phyloP scores from a whole-genome alignment of 2,888 invertebrate genomes.

The Sicus ferrugineus region DNA sequence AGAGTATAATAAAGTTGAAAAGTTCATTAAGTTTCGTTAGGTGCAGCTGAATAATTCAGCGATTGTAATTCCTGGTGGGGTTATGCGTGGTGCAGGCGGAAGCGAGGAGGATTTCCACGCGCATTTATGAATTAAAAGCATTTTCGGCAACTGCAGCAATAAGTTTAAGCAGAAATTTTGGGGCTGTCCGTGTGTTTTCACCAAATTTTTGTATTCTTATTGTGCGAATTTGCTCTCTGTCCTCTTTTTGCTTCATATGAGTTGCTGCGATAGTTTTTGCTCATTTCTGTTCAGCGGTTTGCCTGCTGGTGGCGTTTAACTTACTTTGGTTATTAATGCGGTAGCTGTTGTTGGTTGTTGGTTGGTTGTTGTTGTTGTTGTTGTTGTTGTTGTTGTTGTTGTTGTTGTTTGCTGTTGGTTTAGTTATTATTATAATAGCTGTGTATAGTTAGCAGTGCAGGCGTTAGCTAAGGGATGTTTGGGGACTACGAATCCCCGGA shows the following conservation, averaged over 20 bases:
- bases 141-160: slow-evolving; percentile 51
- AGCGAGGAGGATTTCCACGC: neutral
- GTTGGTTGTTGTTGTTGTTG: slow-evolving; percentile 14
- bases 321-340: no score
- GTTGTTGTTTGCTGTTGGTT: slow-evolving; percentile 11
- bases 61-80: slow-evolving; percentile 18
- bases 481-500: no score
- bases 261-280: slow-evolving; percentile 11
- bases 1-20: slow-evolving; percentile 40
- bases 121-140: slow-evolving; percentile 54
- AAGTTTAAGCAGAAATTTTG: slow-evolving; percentile 49
- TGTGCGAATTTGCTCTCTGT: neutral
- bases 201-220: neutral
- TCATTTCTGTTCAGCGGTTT: neutral
- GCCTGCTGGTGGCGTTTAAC: neutral
- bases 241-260: neutral
- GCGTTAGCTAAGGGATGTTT: no score
- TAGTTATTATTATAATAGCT: no score
- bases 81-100: neutral
- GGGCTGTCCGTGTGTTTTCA: slow-evolving; percentile 38
- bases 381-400: slow-evolving; percentile 31
- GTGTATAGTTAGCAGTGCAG: no score
- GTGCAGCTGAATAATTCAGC: slow-evolving; percentile 44
- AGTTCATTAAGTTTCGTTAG: slow-evolving; percentile 44
- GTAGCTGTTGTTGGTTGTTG: no score